Conservation (phyloP, 2,113 vertebrate species). For the Mustela lutreola region DNA sequence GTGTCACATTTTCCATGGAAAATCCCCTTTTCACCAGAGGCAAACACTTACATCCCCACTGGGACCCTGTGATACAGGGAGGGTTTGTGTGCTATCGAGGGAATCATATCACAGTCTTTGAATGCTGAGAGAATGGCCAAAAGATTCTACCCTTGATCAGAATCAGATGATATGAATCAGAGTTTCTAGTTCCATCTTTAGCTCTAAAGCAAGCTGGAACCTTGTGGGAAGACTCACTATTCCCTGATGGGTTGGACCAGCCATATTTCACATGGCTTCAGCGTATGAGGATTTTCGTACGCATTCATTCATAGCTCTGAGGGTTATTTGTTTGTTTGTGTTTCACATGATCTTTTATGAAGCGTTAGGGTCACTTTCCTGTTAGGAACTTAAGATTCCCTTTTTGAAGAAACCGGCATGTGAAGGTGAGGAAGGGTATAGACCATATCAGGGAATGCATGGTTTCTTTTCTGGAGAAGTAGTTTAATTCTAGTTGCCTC, state of each 20-base stretch:
- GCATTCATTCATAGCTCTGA: neutral
- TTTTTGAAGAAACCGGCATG: neutral
- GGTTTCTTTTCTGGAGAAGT: neutral
- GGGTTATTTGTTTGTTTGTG: neutral
- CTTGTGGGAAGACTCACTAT: neutral
- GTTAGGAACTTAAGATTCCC: neutral
- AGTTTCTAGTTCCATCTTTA: constrained; percentile 59
- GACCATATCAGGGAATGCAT: neutral
- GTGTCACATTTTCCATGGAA: constrained; percentile 59
- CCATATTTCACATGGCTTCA: neutral
- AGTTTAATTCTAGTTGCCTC: constrained; percentile 13
- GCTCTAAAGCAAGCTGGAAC: neutral
- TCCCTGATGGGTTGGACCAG: neutral
- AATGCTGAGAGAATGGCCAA: neutral
- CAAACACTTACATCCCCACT: neutral
- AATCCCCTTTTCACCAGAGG: constrained; percentile 39
- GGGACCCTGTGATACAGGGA: neutral
- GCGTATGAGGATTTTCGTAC: neutral
- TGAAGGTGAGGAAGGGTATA: neutral
- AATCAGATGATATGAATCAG: constrained; percentile 35
- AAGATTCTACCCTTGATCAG: constrained; percentile 31
- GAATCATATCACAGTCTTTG: constrained; percentile 43
- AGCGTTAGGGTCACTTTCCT: neutral
- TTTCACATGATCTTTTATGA: neutral
- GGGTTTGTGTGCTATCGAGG: neutral